Evolutionary conservation across 2,888 invertebrate genomes (phyloP).

Genomic region (Troides oblongomaculatus): DNA sequence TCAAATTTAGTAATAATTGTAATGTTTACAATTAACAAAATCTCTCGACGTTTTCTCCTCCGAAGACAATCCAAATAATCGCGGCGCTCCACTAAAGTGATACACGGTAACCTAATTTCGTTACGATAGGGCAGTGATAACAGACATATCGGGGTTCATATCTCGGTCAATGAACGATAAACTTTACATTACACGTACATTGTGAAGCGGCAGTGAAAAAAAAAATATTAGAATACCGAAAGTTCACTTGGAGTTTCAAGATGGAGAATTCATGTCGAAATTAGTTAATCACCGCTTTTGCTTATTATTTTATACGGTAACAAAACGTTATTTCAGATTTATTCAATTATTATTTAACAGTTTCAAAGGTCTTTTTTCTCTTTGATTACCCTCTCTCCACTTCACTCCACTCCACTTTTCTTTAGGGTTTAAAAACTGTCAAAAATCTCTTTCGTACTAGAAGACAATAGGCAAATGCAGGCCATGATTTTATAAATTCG

Average conservation of each 20-base stretch:
- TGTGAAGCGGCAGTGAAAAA: constrained; percentile 29
- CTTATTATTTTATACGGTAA: too few species aligned
- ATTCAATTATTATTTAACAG: too few species aligned
- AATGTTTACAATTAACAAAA: not conserved
- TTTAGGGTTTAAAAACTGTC: too few species aligned
- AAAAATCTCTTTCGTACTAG: too few species aligned
- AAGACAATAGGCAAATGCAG: too few species aligned
- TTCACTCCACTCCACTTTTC: too few species aligned
- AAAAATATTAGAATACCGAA: not conserved
- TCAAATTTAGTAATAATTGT: not conserved
- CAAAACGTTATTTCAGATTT: too few species aligned
- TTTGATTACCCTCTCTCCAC: too few species aligned
- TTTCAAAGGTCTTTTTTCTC: too few species aligned
- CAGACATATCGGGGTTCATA: constrained; percentile 40
- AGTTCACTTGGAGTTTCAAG: not conserved
- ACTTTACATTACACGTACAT: constrained; percentile 23
- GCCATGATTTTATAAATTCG: too few species aligned
- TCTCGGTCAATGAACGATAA: constrained; percentile 65
- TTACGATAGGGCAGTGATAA: constrained; percentile 39
- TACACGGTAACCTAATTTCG: constrained; percentile 56
- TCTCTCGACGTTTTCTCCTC: constrained; percentile 26
- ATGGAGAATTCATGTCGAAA: too few species aligned
- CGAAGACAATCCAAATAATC: constrained; percentile 28
- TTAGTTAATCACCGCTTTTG: too few species aligned
- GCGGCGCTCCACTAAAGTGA: constrained; percentile 32